phyloP scores from a whole-genome alignment of 2,888 invertebrate species.

The Diaphora mendica region DNA sequence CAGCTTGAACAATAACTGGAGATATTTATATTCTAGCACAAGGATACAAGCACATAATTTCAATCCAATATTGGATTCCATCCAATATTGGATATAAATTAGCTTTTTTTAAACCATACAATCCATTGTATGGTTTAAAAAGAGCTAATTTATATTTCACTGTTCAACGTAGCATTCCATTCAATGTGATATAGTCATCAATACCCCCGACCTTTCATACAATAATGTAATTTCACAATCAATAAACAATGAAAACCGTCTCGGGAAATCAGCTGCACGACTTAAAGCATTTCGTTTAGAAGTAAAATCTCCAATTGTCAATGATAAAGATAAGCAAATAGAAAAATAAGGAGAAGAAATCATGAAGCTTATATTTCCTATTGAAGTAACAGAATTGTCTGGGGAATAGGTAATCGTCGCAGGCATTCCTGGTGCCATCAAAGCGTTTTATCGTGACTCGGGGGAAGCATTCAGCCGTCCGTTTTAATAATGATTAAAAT shows the following conservation, averaged over 20 bases:
- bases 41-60: too few species aligned
- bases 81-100: too few species aligned
- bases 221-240: not conserved
- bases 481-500: conserved; percentile 55
- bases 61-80: too few species aligned
- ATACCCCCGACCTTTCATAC: not conserved
- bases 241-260: conserved; percentile 2
- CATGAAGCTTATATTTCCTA: conserved; percentile 32
- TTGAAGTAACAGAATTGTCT: conserved; percentile 30
- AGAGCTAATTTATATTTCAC: too few species aligned
- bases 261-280: conserved; percentile 1
- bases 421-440: conserved; percentile 48
- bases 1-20: not conserved
- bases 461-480: conserved; percentile 42
- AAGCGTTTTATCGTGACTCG: conserved; percentile 52
- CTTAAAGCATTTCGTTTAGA: conserved; percentile 8
- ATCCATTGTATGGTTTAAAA: too few species aligned
- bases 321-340: conserved; percentile 31
- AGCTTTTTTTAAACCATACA: too few species aligned
- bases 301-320: conserved; percentile 23
- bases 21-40: not conserved
- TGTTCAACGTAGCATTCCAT: too few species aligned
- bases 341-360: conserved; percentile 29
- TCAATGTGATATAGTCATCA: not conserved
- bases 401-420: conserved; percentile 50